Conservation (phyloP, 2,113 vertebrate genomes). For the Hyperopisus bebe region DNA sequence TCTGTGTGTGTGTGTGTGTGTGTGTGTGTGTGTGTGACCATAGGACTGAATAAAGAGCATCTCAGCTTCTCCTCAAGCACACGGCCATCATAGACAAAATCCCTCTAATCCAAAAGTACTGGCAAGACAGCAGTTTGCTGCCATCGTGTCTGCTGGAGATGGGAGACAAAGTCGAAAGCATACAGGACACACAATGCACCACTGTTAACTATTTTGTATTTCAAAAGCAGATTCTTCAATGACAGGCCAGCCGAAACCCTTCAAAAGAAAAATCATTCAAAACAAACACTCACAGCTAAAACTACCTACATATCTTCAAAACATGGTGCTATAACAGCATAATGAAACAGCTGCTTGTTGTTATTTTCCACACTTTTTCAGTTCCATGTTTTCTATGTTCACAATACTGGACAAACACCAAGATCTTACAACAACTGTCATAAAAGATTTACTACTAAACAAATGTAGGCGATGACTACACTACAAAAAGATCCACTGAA, state of each 20-base stretch:
- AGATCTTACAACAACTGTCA: background rate
- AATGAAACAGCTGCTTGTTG: background rate
- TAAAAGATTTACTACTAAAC: background rate
- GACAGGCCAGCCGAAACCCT: background rate
- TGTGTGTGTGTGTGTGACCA: conserved; percentile 23
- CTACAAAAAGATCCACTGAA: background rate
- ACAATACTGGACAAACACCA: background rate
- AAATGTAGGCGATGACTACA: background rate
- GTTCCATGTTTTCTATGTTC: background rate
- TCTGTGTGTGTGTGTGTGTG: conserved; percentile 19
- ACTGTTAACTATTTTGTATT: background rate
- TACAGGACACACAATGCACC: background rate
- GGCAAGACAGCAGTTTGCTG: conserved; percentile 22
- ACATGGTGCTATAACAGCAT: background rate
- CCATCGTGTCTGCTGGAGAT: conserved; percentile 15
- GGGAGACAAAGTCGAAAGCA: background rate
- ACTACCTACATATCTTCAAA: background rate
- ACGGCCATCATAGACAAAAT: conserved; percentile 30
- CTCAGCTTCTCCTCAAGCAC: background rate
- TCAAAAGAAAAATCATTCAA: background rate
- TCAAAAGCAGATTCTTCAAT: background rate
- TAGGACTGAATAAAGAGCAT: conserved; percentile 12
- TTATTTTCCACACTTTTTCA: background rate
- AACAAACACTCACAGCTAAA: background rate
- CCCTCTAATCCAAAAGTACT: conserved; percentile 36